Conservation (phyloP, 2,113 vertebrate species). For the Xenus cinereus region DNA sequence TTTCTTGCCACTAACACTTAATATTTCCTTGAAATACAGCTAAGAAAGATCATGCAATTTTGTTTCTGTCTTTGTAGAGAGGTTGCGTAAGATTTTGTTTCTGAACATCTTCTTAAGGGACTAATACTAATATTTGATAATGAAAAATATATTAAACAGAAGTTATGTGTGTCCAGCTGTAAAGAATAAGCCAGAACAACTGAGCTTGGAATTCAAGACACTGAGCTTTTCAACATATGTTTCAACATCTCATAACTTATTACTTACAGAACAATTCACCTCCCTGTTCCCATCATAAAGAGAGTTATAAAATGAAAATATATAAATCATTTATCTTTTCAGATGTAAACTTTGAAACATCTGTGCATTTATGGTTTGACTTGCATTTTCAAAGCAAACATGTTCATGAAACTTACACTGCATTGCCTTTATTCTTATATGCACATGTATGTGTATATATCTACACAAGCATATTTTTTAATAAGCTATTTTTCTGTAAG, state of each 20-base stretch:
- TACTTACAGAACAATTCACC: constrained; percentile 63
- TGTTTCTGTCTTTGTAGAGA: background rate
- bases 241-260: constrained; percentile 66
- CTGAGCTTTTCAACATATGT: constrained; percentile 67
- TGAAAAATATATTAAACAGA: constrained; percentile 25
- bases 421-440: background rate
- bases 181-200: constrained; percentile 9
- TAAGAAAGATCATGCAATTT: background rate
- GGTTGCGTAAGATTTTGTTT: background rate
- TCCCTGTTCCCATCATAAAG: constrained; percentile 54
- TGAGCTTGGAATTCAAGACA: constrained; percentile 16
- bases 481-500: background rate
- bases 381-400: constrained; percentile 46
- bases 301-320: constrained; percentile 63
- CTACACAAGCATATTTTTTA: background rate
- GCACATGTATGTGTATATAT: background rate
- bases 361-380: constrained; percentile 55
- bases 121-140: constrained; percentile 51
- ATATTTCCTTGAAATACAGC: background rate
- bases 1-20: background rate
- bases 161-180: constrained; percentile 1
- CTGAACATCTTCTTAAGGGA: background rate
- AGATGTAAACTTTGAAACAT: constrained; percentile 62
- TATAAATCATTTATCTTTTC: constrained; percentile 73
- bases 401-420: background rate